These are phyloP conservation scores for Raja brachyura DNA, from an alignment of 2,113 vertebrate genomes.

Conservation along the genomic window DNA sequence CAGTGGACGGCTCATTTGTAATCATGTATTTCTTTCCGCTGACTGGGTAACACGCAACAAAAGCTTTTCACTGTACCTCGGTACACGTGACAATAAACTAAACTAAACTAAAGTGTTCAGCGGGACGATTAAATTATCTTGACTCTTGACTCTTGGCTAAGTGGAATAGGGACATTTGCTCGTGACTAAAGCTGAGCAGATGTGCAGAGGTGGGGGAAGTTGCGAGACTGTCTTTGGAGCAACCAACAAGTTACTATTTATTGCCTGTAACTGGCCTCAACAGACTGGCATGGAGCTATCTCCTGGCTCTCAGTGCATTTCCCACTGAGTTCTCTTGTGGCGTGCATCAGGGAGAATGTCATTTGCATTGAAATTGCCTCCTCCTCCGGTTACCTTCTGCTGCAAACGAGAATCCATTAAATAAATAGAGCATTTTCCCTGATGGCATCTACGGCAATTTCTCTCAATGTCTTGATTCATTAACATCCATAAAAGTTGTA, in stretches of 20 bases:
- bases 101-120: no score
- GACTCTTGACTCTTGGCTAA: no score
- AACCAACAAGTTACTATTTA: background rate
- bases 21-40: no score
- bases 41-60: no score
- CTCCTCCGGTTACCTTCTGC: background rate
- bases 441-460: background rate
- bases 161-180: background rate
- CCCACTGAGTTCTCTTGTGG: background rate
- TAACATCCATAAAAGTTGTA: slow-evolving; percentile 1
- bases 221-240: background rate
- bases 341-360: background rate
- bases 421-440: slow-evolving; percentile 13
- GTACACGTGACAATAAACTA: no score
- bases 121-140: no score
- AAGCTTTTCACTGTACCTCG: no score
- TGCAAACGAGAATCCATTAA: slow-evolving; percentile 23
- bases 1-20: no score
- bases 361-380: slow-evolving; percentile 22
- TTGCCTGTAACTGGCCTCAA: background rate
- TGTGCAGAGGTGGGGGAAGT: background rate
- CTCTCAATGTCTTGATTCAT: slow-evolving; percentile 3
- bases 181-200: background rate
- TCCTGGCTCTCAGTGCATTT: background rate
- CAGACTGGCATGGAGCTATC: background rate